A percentile compares a stretch with the other conserved stretches of the same genome.
Evolutionary conservation across 1,140 invertebrate species (phyloP).

Genomic region (Aporrectodea caliginosa): DNA sequence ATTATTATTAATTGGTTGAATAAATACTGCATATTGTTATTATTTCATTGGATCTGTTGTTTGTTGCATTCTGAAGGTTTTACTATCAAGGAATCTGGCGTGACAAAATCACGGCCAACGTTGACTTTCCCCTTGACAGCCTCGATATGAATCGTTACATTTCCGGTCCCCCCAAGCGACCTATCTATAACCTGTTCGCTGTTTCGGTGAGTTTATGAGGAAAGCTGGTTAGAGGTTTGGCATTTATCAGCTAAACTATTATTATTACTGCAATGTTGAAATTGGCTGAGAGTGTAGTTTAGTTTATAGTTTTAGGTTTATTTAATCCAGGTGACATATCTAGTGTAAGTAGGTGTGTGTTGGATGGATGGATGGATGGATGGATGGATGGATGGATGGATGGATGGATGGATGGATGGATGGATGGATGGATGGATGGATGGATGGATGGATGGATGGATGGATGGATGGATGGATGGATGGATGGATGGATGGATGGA

Average conservation of each 20-base stretch:
- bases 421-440: too few species aligned
- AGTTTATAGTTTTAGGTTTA: neutral
- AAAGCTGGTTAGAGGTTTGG: neutral
- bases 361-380: too few species aligned
- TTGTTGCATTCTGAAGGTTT: slow-evolving; percentile 54
- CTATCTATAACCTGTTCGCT: slow-evolving; percentile 71
- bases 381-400: too few species aligned
- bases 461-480: too few species aligned
- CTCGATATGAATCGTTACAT: slow-evolving; percentile 63
- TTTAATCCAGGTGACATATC: neutral
- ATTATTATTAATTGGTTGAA: too few species aligned
- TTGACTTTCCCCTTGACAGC: slow-evolving; percentile 57
- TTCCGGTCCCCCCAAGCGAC: slow-evolving; percentile 36
- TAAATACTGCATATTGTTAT: neutral
- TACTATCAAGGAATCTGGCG: slow-evolving; percentile 51
- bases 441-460: too few species aligned
- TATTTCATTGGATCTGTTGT: neutral
- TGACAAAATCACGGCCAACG: slow-evolving; percentile 50
- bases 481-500: too few species aligned
- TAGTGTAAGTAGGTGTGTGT: too few species aligned
- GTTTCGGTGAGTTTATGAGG: slow-evolving; percentile 62
- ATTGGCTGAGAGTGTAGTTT: neutral
- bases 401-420: too few species aligned
- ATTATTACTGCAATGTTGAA: neutral
- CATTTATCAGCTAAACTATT: slow-evolving; percentile 1